Conservation (phyloP, 1,140 invertebrate species). For the Chlorops oryzae region DNA sequence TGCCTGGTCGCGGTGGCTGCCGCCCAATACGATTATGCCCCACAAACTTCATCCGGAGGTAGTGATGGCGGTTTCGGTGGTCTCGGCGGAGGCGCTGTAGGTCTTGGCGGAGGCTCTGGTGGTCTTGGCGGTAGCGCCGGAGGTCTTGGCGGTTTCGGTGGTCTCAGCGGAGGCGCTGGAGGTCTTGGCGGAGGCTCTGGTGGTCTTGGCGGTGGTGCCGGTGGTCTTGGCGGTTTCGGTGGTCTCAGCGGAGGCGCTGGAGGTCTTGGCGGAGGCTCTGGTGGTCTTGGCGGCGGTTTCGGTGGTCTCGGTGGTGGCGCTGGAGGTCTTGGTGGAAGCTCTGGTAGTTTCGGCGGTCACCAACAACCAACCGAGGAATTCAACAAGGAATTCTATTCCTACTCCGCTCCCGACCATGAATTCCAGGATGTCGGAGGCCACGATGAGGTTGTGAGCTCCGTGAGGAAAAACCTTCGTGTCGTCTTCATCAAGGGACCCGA, state of each 20-base stretch:
- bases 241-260: too few species aligned
- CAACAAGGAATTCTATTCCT: slow-evolving; percentile 41
- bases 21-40: slow-evolving; percentile 12
- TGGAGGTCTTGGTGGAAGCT: too few species aligned
- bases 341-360: too few species aligned
- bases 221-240: background rate
- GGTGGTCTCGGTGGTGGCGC: too few species aligned
- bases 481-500: slow-evolving; percentile 43
- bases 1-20: slow-evolving; percentile 14
- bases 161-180: too few species aligned
- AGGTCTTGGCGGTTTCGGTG: too few species aligned
- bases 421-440: slow-evolving; percentile 28
- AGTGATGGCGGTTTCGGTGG: background rate
- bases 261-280: background rate
- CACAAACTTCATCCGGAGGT: background rate
- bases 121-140: too few species aligned
- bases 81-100: slow-evolving; percentile 3
- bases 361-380: slow-evolving; percentile 20
- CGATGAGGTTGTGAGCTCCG: slow-evolving; percentile 21
- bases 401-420: slow-evolving; percentile 31
- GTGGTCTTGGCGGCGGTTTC: too few species aligned
- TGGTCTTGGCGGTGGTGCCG: too few species aligned
- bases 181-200: too few species aligned
- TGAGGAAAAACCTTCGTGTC: slow-evolving; percentile 35
- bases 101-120: too few species aligned